Percentiles rank a stretch among this genome's conserved stretches.
Evolutionary conservation across 2,797 vertebrate species (phyloP).

Genomic region (Pempheris klunzingeri): DNA sequence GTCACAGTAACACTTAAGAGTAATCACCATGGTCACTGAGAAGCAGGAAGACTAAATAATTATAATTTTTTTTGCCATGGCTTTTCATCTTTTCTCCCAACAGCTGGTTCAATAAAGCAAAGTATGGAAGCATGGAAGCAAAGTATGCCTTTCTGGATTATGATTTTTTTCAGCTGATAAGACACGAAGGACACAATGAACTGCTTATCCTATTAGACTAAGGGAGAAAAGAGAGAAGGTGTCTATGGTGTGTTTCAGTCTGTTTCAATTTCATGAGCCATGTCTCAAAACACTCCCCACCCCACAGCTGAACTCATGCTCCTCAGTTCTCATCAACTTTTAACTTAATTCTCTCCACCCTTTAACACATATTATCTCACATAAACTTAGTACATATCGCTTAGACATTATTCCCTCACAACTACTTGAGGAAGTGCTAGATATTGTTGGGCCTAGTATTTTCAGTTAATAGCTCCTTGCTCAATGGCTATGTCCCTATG

Average conservation of each 20-base stretch:
- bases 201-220: neutral
- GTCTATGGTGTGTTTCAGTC: neutral
- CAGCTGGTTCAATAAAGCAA: slow-evolving; percentile 41
- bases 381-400: too few relatives aligned
- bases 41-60: slow-evolving; percentile 51
- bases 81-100: slow-evolving; percentile 25
- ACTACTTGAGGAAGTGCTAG: too few relatives aligned
- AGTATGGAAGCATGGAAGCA: neutral
- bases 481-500: too few relatives aligned
- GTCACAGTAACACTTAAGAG: slow-evolving; percentile 70
- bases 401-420: too few relatives aligned
- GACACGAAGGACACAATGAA: slow-evolving; percentile 18
- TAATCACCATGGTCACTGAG: slow-evolving; percentile 59
- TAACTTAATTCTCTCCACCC: too few relatives aligned
- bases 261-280: too few relatives aligned
- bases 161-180: slow-evolving; percentile 14
- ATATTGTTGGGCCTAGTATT: too few relatives aligned
- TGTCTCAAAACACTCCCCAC: too few relatives aligned
- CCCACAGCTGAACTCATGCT: too few relatives aligned
- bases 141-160: neutral
- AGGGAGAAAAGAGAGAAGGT: neutral
- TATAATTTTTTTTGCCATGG: slow-evolving; percentile 48
- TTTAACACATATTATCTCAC: too few relatives aligned
- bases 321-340: too few relatives aligned
- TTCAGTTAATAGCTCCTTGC: too few relatives aligned